Evolutionary conservation across 2,797 vertebrate species (phyloP).

Genomic region (Florisuga fusca): DNA sequence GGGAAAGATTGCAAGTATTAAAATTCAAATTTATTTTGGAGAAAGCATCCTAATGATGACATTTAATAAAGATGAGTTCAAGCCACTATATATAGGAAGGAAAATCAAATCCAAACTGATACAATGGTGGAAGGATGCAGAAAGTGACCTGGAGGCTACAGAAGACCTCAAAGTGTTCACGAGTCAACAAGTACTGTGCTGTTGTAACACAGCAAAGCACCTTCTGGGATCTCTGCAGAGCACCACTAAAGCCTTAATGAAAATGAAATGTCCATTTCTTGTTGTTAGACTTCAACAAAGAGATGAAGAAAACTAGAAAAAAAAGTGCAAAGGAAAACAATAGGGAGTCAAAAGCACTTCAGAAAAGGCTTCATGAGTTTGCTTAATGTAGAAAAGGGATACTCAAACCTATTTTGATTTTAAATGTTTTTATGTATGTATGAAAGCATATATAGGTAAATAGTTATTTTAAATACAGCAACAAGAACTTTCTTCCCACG

Average conservation of each 20-base stretch:
- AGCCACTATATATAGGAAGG: background rate
- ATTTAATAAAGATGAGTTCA: conserved; percentile 33
- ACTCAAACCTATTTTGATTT: background rate
- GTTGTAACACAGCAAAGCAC: background rate
- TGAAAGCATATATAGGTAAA: background rate
- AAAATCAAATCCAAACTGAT: background rate
- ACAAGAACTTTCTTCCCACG: background rate
- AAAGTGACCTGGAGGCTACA: background rate
- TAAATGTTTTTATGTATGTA: background rate
- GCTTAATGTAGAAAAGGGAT: background rate
- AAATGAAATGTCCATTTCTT: background rate
- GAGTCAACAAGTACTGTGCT: background rate
- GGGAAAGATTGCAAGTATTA: background rate
- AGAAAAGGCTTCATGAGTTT: background rate
- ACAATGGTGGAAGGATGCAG: background rate
- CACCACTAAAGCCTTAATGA: background rate
- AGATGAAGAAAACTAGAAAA: background rate
- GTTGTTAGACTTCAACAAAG: background rate
- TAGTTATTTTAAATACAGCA: background rate
- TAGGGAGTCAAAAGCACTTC: background rate
- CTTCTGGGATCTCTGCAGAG: background rate
- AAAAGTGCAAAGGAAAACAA: background rate
- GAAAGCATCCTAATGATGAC: conserved; percentile 1
- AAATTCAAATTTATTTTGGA: conserved; percentile 52
- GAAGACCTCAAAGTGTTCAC: background rate